Percentiles rank a stretch among this genome's conserved stretches.
phyloP scores from a whole-genome alignment of 2,888 invertebrate species.

The Drosophila cognata region DNA sequence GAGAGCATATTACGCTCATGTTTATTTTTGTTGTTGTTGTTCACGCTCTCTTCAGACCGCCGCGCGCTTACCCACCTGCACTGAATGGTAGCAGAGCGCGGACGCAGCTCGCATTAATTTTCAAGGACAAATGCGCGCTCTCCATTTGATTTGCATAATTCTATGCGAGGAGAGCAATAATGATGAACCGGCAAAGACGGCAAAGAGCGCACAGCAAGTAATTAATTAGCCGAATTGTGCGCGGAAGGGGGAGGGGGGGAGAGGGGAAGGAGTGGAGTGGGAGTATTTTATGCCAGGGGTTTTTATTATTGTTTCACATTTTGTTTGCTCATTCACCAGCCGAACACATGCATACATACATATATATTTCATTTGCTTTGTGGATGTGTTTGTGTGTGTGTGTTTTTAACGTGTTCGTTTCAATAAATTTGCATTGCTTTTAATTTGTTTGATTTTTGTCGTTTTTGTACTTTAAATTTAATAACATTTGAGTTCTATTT shows the following conservation, averaged over 20 bases:
- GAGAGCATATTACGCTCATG: not conserved
- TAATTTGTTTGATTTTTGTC: constrained; percentile 17
- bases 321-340: constrained; percentile 14
- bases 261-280: not conserved
- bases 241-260: not conserved
- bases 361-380: constrained; percentile 8
- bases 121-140: constrained; percentile 55
- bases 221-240: constrained; percentile 25
- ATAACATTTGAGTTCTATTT: constrained; percentile 37
- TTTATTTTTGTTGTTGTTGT: not conserved
- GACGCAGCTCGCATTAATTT: constrained; percentile 33
- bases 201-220: constrained; percentile 30
- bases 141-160: constrained; percentile 56
- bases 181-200: constrained; percentile 30
- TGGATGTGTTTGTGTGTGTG: not conserved
- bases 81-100: constrained; percentile 30
- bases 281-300: constrained; percentile 2
- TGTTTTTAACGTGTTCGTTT: constrained; percentile 6
- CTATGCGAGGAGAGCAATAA: constrained; percentile 5
- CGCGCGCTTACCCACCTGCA: constrained; percentile 22
- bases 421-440: constrained; percentile 24
- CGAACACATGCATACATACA: not conserved
- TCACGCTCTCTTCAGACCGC: constrained; percentile 15
- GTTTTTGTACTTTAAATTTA: constrained; percentile 15
- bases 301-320: constrained; percentile 29